Evolutionary conservation across 2,888 invertebrate species (phyloP).

Genomic region (Drosophila kambysellisi): DNA sequence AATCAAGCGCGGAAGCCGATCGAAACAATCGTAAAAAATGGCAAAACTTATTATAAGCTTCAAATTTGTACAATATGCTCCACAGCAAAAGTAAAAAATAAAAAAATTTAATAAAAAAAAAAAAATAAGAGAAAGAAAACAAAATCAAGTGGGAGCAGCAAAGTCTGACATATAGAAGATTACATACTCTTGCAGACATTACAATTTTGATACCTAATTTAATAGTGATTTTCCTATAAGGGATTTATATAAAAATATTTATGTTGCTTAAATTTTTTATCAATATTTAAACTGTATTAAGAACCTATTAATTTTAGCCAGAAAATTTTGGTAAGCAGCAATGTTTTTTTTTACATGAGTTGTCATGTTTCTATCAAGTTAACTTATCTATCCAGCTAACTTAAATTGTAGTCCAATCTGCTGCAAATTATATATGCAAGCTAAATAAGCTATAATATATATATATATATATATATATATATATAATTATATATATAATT

Average conservation of each 20-base stretch:
- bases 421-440: not conserved
- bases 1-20: constrained; percentile 76
- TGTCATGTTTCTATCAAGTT: too few relatives aligned
- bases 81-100: not conserved
- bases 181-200: not conserved
- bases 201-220: not conserved
- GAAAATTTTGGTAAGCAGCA: not conserved
- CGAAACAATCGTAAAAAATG: constrained; percentile 60
- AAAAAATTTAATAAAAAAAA: not conserved
- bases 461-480: too few relatives aligned
- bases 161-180: not conserved
- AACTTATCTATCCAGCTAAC: too few relatives aligned
- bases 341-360: not conserved
- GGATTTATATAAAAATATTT: too few relatives aligned
- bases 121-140: not conserved
- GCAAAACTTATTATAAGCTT: constrained; percentile 74
- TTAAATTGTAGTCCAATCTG: not conserved
- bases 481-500: not conserved
- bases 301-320: not conserved
- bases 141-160: not conserved
- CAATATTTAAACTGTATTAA: too few relatives aligned
- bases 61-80: constrained; percentile 71
- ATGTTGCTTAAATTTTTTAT: too few relatives aligned
- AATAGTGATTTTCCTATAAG: not conserved
- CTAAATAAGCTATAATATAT: too few relatives aligned